phyloP scores from a whole-genome alignment of 2,113 vertebrate species.

The Capra hircus region DNA sequence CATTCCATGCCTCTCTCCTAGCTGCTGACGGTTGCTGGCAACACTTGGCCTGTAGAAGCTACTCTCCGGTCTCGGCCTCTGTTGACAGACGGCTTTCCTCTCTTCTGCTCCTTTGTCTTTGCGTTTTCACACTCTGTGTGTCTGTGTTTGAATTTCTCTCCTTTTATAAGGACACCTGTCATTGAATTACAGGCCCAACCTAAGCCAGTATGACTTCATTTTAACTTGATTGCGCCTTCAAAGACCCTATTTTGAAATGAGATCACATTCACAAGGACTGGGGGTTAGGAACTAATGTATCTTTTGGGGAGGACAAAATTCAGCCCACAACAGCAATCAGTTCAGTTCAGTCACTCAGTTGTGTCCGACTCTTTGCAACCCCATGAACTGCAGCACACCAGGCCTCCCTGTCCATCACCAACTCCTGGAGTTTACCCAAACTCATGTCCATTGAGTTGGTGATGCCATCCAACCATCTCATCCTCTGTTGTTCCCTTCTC shows the following conservation, averaged over 20 bases:
- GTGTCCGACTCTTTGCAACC: too few relatives aligned
- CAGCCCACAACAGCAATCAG: background rate
- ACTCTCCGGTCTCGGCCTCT: background rate
- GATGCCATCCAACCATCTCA: too few relatives aligned
- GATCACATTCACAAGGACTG: background rate
- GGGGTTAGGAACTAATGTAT: background rate
- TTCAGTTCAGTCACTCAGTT: background rate
- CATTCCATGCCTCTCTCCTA: background rate
- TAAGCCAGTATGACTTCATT: background rate
- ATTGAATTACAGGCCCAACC: background rate
- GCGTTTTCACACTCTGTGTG: background rate
- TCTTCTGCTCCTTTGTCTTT: background rate
- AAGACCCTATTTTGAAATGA: background rate
- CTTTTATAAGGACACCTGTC: background rate
- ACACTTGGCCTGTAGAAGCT: background rate
- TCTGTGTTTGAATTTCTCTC: background rate
- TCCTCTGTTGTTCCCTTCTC: too few relatives aligned
- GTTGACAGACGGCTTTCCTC: background rate
- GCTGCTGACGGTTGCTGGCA: background rate
- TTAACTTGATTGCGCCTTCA: background rate
- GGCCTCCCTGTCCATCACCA: too few relatives aligned
- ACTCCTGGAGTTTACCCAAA: too few relatives aligned
- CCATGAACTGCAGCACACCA: too few relatives aligned
- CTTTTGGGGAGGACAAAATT: background rate
- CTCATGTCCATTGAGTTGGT: too few relatives aligned